Evolutionary conservation across 1,140 invertebrate genomes (phyloP).

Genomic region (Drosophila sucinea): DNA sequence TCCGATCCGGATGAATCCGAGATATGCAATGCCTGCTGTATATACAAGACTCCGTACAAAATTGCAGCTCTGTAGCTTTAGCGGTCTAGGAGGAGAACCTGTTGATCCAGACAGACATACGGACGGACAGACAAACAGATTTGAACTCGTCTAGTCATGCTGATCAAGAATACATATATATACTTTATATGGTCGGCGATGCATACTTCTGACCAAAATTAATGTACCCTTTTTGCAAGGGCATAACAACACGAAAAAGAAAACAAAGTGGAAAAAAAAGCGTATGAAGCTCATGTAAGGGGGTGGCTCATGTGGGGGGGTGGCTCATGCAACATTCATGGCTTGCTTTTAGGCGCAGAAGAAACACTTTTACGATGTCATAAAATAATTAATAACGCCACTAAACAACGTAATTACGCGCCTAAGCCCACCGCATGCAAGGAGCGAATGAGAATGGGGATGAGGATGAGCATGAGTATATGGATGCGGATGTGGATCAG

Average conservation of each 20-base stretch:
- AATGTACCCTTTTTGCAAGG: too few species aligned
- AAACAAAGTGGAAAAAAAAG: conserved; percentile 26
- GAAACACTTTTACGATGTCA: conserved; percentile 77
- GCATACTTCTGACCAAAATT: too few species aligned
- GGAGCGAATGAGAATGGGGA: not conserved
- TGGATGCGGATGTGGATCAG: conserved; percentile 15
- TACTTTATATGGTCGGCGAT: too few species aligned
- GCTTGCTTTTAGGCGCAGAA: conserved; percentile 69
- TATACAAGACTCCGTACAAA: too few species aligned
- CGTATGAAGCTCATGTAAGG: conserved; percentile 24
- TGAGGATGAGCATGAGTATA: conserved; percentile 18
- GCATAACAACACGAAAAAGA: conserved; percentile 19
- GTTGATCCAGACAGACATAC: too few species aligned
- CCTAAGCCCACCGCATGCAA: conserved; percentile 61
- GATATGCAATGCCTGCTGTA: too few species aligned
- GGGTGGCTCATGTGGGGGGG: not conserved
- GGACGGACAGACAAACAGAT: too few species aligned
- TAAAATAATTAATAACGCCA: conserved; percentile 82
- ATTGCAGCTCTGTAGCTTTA: too few species aligned
- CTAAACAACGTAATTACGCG: conserved; percentile 80
- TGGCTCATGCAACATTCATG: conserved; percentile 62
- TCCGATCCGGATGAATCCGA: too few species aligned
- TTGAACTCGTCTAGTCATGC: too few species aligned
- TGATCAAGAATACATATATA: too few species aligned
- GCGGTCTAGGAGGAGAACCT: too few species aligned